phyloP scores from a whole-genome alignment of 2,888 invertebrate genomes.

The Glyphotaelius pellucidus region DNA sequence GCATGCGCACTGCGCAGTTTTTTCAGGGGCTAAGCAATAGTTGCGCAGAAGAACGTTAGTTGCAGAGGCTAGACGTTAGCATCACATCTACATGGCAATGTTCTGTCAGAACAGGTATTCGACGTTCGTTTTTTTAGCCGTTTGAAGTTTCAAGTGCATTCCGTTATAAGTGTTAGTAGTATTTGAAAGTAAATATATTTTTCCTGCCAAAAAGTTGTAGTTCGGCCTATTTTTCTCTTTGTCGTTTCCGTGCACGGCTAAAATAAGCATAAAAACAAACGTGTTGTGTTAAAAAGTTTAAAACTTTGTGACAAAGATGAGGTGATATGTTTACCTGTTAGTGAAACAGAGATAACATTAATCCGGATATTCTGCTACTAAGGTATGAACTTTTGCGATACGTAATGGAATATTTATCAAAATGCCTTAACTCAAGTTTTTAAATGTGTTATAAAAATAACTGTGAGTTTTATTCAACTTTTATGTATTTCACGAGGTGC shows the following conservation, averaged over 20 bases:
- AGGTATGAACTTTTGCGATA: constrained; percentile 47
- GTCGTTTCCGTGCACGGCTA: constrained; percentile 11
- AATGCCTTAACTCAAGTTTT: constrained; percentile 34
- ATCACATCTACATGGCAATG: constrained; percentile 51
- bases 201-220: constrained; percentile 7
- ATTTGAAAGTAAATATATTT: constrained; percentile 45
- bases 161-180: constrained; percentile 47
- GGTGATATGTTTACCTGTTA: constrained; percentile 63
- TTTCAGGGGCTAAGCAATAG: constrained; percentile 29
- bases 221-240: constrained; percentile 24
- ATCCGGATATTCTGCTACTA: constrained; percentile 35
- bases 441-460: constrained; percentile 3
- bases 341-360: constrained; percentile 59
- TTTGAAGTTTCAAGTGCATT: constrained; percentile 51
- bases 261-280: constrained; percentile 44
- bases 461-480: neutral
- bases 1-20: constrained; percentile 44
- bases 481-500: constrained; percentile 9
- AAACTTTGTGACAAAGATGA: constrained; percentile 64
- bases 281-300: constrained; percentile 55
- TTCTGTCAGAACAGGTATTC: constrained; percentile 52
- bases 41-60: constrained; percentile 34
- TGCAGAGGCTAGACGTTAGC: constrained; percentile 47
- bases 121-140: constrained; percentile 46
- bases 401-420: constrained; percentile 40